phyloP scores from a whole-genome alignment of 2,797 vertebrate species.

The Alfaro cultratus region DNA sequence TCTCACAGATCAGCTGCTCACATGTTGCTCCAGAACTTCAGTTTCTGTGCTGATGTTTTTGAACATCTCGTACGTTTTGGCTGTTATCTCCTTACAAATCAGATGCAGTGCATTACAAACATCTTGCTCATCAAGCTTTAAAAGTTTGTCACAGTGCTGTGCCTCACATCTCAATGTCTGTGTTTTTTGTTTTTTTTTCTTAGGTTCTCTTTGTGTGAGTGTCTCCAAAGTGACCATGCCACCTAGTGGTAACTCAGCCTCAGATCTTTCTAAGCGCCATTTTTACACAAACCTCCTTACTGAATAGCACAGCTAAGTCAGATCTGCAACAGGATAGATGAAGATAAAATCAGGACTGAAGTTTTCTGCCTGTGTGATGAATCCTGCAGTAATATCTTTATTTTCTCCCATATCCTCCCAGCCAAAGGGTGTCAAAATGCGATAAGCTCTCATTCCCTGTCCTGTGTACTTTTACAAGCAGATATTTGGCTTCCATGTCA shows the following conservation, averaged over 20 bases:
- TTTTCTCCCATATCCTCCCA: slow-evolving; percentile 44
- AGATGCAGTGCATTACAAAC: slow-evolving; percentile 31
- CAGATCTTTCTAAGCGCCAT: slow-evolving; percentile 25
- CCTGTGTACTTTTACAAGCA: slow-evolving; percentile 51
- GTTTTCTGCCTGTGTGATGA: slow-evolving; percentile 34
- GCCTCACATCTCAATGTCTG: slow-evolving; percentile 21
- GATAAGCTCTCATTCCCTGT: slow-evolving; percentile 45
- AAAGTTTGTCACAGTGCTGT: slow-evolving; percentile 31
- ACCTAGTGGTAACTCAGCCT: slow-evolving; percentile 69
- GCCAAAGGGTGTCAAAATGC: slow-evolving; percentile 53
- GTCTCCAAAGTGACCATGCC: slow-evolving; percentile 73
- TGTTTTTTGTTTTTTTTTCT: slow-evolving; percentile 11
- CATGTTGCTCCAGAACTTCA: slow-evolving; percentile 23
- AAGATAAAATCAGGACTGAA: slow-evolving; percentile 34
- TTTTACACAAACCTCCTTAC: slow-evolving; percentile 2
- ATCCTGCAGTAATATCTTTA: slow-evolving; percentile 36
- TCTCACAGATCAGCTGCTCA: slow-evolving; percentile 46
- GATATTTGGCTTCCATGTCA: slow-evolving; percentile 26
- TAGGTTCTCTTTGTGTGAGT: slow-evolving; percentile 20
- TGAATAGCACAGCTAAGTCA: slow-evolving; percentile 34
- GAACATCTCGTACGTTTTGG: slow-evolving; percentile 7
- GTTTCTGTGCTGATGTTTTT: slow-evolving; percentile 37
- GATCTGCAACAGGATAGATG: slow-evolving; percentile 2
- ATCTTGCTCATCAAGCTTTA: slow-evolving; percentile 41
- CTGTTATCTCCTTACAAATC: slow-evolving; percentile 38